phyloP scores from a whole-genome alignment of 2,888 invertebrate genomes.

The Brachyptera putata region DNA sequence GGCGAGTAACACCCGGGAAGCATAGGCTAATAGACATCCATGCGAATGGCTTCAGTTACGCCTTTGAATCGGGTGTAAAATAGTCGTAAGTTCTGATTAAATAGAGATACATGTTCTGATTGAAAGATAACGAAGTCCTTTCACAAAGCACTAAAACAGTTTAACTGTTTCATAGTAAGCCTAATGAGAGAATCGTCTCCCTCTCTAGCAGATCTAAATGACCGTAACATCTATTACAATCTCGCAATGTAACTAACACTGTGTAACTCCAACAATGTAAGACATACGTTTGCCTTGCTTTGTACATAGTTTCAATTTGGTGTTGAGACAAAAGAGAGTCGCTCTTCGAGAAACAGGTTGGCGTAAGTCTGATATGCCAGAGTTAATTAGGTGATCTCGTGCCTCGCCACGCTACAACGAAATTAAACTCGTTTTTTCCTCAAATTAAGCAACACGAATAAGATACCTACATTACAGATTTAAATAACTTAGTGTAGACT shows the following conservation, averaged over 20 bases:
- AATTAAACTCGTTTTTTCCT: slow-evolving; percentile 16
- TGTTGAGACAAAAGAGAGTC: slow-evolving; percentile 12
- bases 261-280: slow-evolving; percentile 11
- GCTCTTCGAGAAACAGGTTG: slow-evolving; percentile 2
- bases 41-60: too few species aligned
- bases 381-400: slow-evolving; percentile 13
- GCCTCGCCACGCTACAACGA: slow-evolving; percentile 16
- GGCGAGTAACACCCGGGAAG: too few species aligned
- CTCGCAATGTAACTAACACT: slow-evolving; percentile 16
- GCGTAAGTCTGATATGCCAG: background rate
- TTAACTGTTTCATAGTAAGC: background rate
- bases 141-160: too few species aligned
- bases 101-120: slow-evolving; percentile 10
- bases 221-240: slow-evolving; percentile 9
- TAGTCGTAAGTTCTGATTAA: slow-evolving; percentile 18
- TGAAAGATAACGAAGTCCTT: slow-evolving; percentile 19
- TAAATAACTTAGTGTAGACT: slow-evolving; percentile 14
- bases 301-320: slow-evolving; percentile 15
- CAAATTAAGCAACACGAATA: slow-evolving; percentile 19
- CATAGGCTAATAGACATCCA: too few species aligned
- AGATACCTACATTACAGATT: background rate
- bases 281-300: too few species aligned
- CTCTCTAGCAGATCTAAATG: slow-evolving; percentile 5
- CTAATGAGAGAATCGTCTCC: background rate
- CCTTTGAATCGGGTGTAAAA: slow-evolving; percentile 14